Evolutionary conservation across 2,113 vertebrate genomes (phyloP).

Genomic region (Chamaea fasciata): DNA sequence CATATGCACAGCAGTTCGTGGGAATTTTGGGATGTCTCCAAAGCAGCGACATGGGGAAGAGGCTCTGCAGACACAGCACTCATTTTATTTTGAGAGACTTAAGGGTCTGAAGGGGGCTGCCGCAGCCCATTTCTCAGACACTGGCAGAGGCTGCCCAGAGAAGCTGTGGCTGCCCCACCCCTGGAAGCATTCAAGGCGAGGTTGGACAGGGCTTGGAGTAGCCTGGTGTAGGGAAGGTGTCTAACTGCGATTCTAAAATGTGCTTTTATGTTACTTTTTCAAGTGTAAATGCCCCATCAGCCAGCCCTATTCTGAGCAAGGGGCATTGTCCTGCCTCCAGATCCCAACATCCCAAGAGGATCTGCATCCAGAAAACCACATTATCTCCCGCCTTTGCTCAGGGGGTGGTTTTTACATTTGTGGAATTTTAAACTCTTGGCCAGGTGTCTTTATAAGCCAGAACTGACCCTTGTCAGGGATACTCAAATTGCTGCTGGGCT

Average conservation of each 20-base stretch:
- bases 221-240: background rate
- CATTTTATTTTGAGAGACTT: background rate
- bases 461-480: background rate
- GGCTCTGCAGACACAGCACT: background rate
- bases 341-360: background rate
- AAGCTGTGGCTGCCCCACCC: background rate
- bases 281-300: background rate
- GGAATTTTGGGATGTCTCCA: background rate
- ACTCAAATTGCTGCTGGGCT: background rate
- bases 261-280: background rate
- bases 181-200: background rate
- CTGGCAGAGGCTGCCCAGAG: background rate
- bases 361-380: background rate
- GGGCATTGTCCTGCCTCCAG: background rate
- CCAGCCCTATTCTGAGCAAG: background rate
- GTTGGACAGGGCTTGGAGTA: fast-evolving
- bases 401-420: background rate
- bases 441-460: background rate
- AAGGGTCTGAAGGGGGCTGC: background rate
- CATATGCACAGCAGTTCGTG: background rate
- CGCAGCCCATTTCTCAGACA: background rate
- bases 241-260: background rate
- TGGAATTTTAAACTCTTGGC: background rate
- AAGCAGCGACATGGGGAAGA: fast-evolving
- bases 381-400: background rate